Conservation (phyloP, 2,888 invertebrate genomes). For the Stramonita haemastoma region DNA sequence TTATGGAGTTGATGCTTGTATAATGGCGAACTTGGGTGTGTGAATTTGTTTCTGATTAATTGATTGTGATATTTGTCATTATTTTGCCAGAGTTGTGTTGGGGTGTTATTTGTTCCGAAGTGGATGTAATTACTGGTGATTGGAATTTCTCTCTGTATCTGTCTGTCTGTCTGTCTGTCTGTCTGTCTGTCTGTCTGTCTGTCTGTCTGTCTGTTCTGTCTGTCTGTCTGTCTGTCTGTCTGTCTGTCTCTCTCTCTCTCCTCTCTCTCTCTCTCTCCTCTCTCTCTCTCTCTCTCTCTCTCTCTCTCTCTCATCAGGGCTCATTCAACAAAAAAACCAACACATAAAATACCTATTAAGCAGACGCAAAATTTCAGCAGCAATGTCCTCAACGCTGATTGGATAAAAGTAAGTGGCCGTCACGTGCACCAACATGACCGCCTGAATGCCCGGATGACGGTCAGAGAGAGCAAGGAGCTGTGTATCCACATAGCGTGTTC, state of each 20-base stretch:
- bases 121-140: too few species aligned
- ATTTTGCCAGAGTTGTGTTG: too few species aligned
- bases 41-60: background rate
- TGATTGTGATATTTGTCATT: background rate
- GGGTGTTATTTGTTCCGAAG: too few species aligned
- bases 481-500: constrained; percentile 39
- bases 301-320: too few species aligned
- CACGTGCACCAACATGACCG: constrained; percentile 39
- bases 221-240: too few species aligned
- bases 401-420: constrained; percentile 42
- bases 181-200: background rate
- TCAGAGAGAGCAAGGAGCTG: constrained; percentile 35
- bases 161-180: too few species aligned
- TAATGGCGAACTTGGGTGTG: background rate
- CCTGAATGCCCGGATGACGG: constrained; percentile 39
- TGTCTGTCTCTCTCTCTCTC: background rate
- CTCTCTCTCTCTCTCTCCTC: background rate
- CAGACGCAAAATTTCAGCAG: background rate
- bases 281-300: background rate
- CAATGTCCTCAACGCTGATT: background rate
- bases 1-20: too few species aligned
- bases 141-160: too few species aligned
- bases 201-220: too few species aligned
- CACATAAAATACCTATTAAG: constrained; percentile 21
- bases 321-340: too few species aligned